Percentiles rank a stretch among this genome's conserved stretches.
Conservation (phyloP, 92 coral and sea anemone genomes). For the Zoanthus sociatus region DNA sequence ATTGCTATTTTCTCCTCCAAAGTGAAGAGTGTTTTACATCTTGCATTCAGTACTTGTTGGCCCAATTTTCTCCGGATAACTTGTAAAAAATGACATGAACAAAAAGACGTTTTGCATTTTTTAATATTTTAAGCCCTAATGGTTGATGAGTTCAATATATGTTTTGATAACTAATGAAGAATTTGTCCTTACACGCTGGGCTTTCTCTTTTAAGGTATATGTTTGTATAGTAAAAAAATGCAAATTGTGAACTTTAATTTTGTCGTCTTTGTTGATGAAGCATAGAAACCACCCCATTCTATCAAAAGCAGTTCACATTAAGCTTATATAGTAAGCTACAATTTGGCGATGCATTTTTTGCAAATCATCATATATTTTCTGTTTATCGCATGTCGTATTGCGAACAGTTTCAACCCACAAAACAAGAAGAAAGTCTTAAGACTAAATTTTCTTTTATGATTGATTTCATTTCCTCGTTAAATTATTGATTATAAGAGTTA, state of each 20-base stretch:
- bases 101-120: neutral
- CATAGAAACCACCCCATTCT: neutral
- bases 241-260: slow-evolving; percentile 25
- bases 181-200: slow-evolving; percentile 21
- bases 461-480: neutral
- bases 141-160: neutral
- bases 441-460: neutral
- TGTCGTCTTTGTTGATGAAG: slow-evolving; percentile 2
- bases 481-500: neutral
- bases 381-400: neutral
- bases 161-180: slow-evolving; percentile 10
- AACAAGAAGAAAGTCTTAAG: neutral
- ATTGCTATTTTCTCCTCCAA: neutral
- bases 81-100: too few species aligned
- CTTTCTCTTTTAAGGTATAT: neutral
- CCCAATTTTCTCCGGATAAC: slow-evolving; percentile 6
- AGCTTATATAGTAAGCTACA: too few species aligned
- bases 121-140: neutral
- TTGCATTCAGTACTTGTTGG: neutral
- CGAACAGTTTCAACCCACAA: neutral
- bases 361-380: neutral
- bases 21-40: neutral
- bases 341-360: neutral
- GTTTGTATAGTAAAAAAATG: slow-evolving; percentile 40
- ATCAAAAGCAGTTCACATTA: neutral